Evolutionary conservation across 2,797 vertebrate species (phyloP).

Genomic region (Oryzias dopingdopingensis): DNA sequence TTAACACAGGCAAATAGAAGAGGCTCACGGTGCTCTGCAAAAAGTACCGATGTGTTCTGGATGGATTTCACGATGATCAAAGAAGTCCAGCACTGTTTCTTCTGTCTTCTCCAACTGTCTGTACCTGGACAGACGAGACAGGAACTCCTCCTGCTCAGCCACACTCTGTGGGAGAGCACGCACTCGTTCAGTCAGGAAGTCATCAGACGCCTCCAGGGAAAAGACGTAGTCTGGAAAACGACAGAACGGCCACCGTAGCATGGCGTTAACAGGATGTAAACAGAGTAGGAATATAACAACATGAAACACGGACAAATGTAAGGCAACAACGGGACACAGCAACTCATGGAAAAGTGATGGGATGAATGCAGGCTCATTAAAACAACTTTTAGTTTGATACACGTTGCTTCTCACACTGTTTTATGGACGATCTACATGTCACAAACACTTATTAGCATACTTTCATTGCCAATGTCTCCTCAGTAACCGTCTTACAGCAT

Average conservation of each 20-base stretch:
- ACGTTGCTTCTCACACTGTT: too few species aligned
- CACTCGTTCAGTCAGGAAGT: constrained; percentile 84
- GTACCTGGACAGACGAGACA: constrained; percentile 75
- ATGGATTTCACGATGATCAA: constrained; percentile 90
- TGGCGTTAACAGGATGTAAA: too few species aligned
- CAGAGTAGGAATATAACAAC: too few species aligned
- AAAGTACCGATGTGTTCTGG: constrained; percentile 84
- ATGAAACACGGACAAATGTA: too few species aligned
- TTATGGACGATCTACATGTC: too few species aligned
- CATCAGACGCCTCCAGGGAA: constrained; percentile 83
- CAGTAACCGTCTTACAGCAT: too few species aligned
- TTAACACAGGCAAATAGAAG: neutral
- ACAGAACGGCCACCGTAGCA: neutral
- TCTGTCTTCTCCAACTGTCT: constrained; percentile 74
- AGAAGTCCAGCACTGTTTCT: constrained; percentile 87
- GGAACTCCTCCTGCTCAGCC: constrained; percentile 78
- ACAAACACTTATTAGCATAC: too few species aligned
- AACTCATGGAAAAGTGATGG: too few species aligned
- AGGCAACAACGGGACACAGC: too few species aligned
- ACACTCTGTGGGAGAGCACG: constrained; percentile 80
- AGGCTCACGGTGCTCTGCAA: neutral
- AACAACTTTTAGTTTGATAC: too few species aligned
- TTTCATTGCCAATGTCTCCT: too few species aligned
- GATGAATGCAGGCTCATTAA: too few species aligned
- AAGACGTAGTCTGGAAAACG: constrained; percentile 82